A percentile compares a stretch with the other conserved stretches of the same genome.
phyloP scores from a whole-genome alignment of 2,797 vertebrate species.

The Scolopax rusticola region DNA sequence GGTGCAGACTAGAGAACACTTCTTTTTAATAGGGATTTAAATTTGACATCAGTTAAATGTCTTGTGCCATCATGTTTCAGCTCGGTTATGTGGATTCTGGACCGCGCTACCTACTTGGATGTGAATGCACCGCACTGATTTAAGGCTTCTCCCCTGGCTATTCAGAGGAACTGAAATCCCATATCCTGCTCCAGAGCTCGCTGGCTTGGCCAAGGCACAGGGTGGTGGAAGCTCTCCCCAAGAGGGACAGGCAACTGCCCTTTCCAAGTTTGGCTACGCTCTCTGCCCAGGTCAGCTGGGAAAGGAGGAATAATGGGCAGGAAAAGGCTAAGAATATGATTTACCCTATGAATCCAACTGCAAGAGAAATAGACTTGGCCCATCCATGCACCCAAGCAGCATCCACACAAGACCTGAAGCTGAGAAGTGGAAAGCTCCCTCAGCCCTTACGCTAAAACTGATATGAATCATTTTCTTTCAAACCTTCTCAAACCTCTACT shows the following conservation, averaged over 20 bases:
- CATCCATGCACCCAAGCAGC: not conserved
- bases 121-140: slow-evolving; percentile 45
- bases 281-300: not conserved
- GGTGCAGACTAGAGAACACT: slow-evolving; percentile 70
- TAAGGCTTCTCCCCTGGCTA: slow-evolving; percentile 26
- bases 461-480: not conserved
- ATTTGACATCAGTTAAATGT: slow-evolving; percentile 75
- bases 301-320: not conserved
- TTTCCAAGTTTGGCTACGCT: accelerated
- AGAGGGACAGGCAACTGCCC: not conserved
- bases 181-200: not conserved
- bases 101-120: slow-evolving; percentile 29
- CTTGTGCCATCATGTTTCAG: slow-evolving; percentile 55
- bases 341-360: not conserved
- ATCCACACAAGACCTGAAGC: accelerated
- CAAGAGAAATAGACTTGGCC: not conserved
- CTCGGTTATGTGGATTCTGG: slow-evolving; percentile 46
- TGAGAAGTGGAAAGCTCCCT: not conserved
- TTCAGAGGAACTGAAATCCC: slow-evolving; percentile 33
- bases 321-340: not conserved
- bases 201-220: not conserved
- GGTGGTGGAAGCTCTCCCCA: not conserved
- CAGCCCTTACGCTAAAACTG: not conserved
- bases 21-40: slow-evolving; percentile 76
- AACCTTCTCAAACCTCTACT: not conserved